These are phyloP conservation scores for Hippopotamyrus pictus DNA, from an alignment of 2,797 vertebrate species.

Conservation along the genomic window DNA sequence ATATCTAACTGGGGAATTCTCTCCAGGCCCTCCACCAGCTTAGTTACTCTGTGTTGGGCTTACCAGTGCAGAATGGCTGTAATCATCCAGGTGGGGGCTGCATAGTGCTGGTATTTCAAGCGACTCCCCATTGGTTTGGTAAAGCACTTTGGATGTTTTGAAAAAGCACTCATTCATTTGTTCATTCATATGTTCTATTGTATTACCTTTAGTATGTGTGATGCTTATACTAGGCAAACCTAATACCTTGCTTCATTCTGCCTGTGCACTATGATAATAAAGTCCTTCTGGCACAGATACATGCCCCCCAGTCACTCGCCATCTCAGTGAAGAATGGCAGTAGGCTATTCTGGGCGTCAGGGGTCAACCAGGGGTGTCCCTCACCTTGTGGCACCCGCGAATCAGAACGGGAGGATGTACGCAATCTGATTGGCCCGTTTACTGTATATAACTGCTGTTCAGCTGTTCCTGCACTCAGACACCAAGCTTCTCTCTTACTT, in stretches of 20 bases:
- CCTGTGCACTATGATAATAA: neutral
- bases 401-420: neutral
- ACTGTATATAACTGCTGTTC: neutral
- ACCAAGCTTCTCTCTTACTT: neutral
- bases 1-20: neutral
- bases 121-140: neutral
- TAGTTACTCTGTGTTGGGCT: neutral
- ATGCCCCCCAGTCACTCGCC: conserved; percentile 39
- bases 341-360: conserved; percentile 55
- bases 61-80: neutral
- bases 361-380: conserved; percentile 50
- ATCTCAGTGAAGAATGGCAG: conserved; percentile 45
- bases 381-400: conserved; percentile 41
- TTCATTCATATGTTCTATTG: neutral
- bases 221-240: neutral
- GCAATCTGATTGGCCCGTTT: neutral
- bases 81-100: neutral
- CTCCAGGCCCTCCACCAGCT: neutral
- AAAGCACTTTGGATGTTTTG: neutral
- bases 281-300: conserved; percentile 53
- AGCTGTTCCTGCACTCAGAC: neutral
- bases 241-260: neutral
- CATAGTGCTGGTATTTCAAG: neutral
- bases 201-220: neutral
- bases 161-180: neutral